These are phyloP conservation scores for Monodelphis domestica DNA, from an alignment of 2,797 vertebrate genomes.

Conservation along the genomic window DNA sequence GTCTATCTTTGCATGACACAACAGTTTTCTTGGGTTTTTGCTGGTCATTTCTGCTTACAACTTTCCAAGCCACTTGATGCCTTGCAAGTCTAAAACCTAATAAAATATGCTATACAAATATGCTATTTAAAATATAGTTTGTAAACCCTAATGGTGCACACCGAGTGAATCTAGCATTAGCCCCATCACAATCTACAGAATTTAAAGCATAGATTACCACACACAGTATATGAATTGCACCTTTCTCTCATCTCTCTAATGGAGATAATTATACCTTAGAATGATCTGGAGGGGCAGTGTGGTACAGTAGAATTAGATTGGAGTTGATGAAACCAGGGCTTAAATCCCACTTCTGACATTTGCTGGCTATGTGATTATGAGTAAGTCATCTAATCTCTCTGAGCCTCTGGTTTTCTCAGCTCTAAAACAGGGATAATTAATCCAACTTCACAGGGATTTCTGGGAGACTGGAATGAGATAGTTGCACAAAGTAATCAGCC, in stretches of 20 bases:
- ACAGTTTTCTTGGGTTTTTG: not conserved
- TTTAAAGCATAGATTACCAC: slow-evolving; percentile 69
- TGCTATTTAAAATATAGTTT: too few species aligned
- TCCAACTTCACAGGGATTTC: not conserved
- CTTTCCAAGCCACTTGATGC: slow-evolving; percentile 52
- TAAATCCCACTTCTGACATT: not conserved
- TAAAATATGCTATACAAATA: too few species aligned
- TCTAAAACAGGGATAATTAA: not conserved
- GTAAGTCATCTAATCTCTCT: not conserved
- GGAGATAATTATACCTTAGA: not conserved
- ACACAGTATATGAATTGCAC: not conserved
- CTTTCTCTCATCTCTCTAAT: not conserved
- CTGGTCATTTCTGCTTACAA: not conserved
- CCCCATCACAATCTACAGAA: slow-evolving; percentile 75
- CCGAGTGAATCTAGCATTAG: slow-evolving; percentile 75
- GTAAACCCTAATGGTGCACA: slow-evolving; percentile 66
- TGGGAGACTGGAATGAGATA: not conserved
- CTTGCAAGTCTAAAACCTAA: slow-evolving; percentile 40
- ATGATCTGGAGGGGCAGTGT: not conserved
- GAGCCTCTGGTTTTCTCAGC: not conserved
- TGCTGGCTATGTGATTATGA: not conserved
- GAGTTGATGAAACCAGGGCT: not conserved
- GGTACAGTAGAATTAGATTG: not conserved
- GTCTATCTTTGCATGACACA: not conserved
- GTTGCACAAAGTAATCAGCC: too few species aligned